These are phyloP conservation scores for Meloe dianella DNA, from an alignment of 2,888 invertebrate species.

Conservation along the genomic window DNA sequence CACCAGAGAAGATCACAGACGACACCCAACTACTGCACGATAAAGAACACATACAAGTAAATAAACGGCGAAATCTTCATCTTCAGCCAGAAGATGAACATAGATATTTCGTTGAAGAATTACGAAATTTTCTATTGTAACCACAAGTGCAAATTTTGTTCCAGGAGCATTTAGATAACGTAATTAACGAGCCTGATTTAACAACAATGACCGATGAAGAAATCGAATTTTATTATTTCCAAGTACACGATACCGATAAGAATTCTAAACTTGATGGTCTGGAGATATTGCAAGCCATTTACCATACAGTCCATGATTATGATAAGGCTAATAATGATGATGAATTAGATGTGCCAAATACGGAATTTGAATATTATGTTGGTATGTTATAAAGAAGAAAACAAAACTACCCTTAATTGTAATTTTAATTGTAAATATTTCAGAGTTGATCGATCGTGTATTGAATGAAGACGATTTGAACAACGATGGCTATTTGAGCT, in stretches of 20 bases:
- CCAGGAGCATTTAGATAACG: conserved; percentile 56
- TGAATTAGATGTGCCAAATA: conserved; percentile 40
- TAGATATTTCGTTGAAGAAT: too few relatives aligned
- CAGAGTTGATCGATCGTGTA: conserved; percentile 87
- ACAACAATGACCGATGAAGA: conserved; percentile 84
- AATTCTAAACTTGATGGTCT: conserved; percentile 89
- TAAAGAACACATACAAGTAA: conserved; percentile 67
- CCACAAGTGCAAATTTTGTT: conserved; percentile 17
- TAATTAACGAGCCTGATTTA: conserved; percentile 63
- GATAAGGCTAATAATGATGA: conserved; percentile 60
- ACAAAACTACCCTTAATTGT: not conserved
- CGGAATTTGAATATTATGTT: conserved; percentile 60
- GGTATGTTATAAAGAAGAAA: conserved; percentile 49
- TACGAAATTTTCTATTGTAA: too few relatives aligned
- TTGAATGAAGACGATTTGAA: conserved; percentile 82
- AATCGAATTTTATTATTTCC: conserved; percentile 83
- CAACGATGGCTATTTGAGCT: conserved; percentile 85
- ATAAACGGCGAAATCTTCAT: conserved; percentile 32
- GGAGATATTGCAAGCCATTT: conserved; percentile 84
- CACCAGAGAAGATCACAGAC: conserved; percentile 67
- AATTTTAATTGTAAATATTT: conserved; percentile 40
- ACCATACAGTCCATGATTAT: conserved; percentile 71
- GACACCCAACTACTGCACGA: conserved; percentile 78
- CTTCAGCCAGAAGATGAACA: too few relatives aligned
- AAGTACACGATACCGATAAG: conserved; percentile 88